Conservation (phyloP, 2,113 vertebrate species). For the Xenopus tropicalis region UCB_Xtro_10.0 CM004452.2:24514501-24515000, state of each 20-base stretch:
- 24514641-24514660: conserved; percentile 13
- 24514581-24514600: too few species aligned
- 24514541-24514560: too few species aligned
- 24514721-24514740: conserved; percentile 28
- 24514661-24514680: conserved; percentile 15
- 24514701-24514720: conserved; percentile 20
- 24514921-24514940: too few species aligned
- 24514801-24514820: conserved; percentile 18
- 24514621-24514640: neutral
- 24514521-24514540: too few species aligned
- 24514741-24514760: conserved; percentile 38
- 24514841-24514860: neutral
- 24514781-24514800: conserved; percentile 34
- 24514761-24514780: conserved; percentile 42
- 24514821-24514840: neutral
- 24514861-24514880: too few species aligned
- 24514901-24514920: too few species aligned
- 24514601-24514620: neutral
- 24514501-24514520: too few species aligned
- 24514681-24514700: conserved; percentile 29
- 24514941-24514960: too few species aligned
- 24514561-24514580: too few species aligned
- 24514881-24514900: too few species aligned
- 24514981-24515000: too few species aligned
- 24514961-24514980: too few species aligned